phyloP scores from a whole-genome alignment of 2,797 vertebrate genomes.

The Micrastur ruficollis region DNA sequence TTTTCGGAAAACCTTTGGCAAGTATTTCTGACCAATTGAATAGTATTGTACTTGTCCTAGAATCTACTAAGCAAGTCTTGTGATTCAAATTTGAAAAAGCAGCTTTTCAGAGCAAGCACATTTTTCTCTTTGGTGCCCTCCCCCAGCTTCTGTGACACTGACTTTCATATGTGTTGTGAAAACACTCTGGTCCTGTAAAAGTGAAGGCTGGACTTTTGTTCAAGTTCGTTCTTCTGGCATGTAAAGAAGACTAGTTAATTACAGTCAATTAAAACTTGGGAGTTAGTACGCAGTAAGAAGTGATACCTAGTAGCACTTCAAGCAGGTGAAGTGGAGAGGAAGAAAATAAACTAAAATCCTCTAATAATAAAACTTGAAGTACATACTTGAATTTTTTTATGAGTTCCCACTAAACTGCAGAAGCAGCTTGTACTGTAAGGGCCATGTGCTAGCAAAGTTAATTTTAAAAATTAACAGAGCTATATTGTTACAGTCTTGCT shows the following conservation, averaged over 20 bases:
- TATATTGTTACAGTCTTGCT: rapidly evolving
- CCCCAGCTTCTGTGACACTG: background rate
- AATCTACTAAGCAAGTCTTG: slow-evolving; percentile 56
- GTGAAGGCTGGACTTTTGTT: background rate
- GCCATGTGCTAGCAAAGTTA: rapidly evolving
- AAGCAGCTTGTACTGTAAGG: background rate
- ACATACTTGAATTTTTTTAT: background rate
- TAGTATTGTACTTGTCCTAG: slow-evolving; percentile 48
- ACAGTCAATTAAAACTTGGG: background rate
- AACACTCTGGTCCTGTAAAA: background rate
- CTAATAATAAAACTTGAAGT: background rate
- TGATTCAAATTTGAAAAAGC: slow-evolving; percentile 57
- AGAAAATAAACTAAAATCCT: background rate
- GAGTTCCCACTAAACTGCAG: background rate
- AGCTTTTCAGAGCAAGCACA: slow-evolving; percentile 32
- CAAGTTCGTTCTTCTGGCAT: background rate
- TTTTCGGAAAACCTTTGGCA: background rate
- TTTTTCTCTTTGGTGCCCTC: background rate
- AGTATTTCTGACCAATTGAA: background rate
- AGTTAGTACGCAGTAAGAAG: background rate
- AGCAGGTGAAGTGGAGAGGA: background rate
- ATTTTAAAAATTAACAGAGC: background rate
- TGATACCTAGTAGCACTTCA: background rate
- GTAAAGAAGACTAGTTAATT: background rate
- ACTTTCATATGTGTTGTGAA: background rate